Evolutionary conservation across 2,888 invertebrate species (phyloP), one percentile per base, ranked within the genome.

Genomic region (Cosmia pyralina): DNA sequence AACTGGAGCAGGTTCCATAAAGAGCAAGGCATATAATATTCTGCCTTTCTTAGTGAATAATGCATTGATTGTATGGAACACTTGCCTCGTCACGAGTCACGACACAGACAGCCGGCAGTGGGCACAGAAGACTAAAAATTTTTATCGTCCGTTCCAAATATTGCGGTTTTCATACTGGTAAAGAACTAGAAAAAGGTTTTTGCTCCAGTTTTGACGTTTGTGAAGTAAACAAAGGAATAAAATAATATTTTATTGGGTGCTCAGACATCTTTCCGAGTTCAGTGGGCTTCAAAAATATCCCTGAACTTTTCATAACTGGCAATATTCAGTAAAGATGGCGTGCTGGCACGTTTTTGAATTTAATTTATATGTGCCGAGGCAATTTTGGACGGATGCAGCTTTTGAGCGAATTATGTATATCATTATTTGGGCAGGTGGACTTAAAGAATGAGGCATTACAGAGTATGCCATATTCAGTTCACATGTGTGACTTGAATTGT

Each of bases 1-100:
- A 85, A 88, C 87, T 85, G 82, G 85, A 88, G 85, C 86, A 80
- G 84, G 87, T 88, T 76, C 81, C 85, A 82, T 86, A 85, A 81
- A 79, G 75, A 79, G 77, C 62, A 72, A 77, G 81, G 71, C n/a
- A 75, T 82, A 78, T 78, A 72, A 78, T 78, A 72, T 80, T 74
- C 73, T 76, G 72, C 72, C 69, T 63, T 76, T 80, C 75, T 52
- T 69, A 50, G 71, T 74, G 69, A 80, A 76, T 84, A 77, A 72
- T 78, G 59, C 65, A 78, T 77, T 58, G 66, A 57, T 71, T 67
- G 60, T 52, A 75, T 64, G 75, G 67, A 52, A 74, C 53, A 68
- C 55, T 77, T 69, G 57, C 38, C 50, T 64, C 53, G 17, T 57
- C 58, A 72, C 34, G n/a, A 50, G 17, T 57, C 58, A 72, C 34